phyloP scores from a whole-genome alignment of 2,797 vertebrate species.

The Muscicapa comitata region DNA sequence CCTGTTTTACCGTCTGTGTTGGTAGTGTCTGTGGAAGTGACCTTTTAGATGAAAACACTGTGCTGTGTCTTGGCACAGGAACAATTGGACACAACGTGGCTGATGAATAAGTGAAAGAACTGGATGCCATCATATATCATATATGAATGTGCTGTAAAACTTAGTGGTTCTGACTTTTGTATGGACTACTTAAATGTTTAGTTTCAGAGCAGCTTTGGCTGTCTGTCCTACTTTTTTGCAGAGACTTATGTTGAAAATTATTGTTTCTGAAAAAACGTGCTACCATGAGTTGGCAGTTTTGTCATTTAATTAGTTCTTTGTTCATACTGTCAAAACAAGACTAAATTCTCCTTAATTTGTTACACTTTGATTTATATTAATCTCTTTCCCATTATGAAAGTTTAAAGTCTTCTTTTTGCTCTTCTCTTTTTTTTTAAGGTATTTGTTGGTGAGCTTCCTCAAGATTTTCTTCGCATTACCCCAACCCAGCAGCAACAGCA shows the following conservation, averaged over 20 bases:
- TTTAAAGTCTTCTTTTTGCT: not conserved
- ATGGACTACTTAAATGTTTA: not conserved
- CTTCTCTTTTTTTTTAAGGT: constrained; percentile 74
- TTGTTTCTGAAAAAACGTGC: not conserved
- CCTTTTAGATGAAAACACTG: not conserved
- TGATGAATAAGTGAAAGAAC: not conserved
- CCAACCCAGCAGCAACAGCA: constrained; percentile 95
- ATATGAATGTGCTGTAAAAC: not conserved
- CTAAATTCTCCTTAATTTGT: not conserved
- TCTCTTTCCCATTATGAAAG: not conserved
- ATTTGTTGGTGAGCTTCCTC: constrained; percentile 91
- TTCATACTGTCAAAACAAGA: not conserved
- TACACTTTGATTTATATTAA: not conserved
- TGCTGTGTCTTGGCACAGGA: not conserved
- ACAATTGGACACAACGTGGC: accelerated
- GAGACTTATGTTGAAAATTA: not conserved
- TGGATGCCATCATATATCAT: not conserved
- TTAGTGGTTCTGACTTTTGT: not conserved
- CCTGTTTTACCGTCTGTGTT: not conserved
- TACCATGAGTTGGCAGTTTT: not conserved
- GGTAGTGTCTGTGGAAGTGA: not conserved
- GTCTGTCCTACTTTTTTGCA: not conserved
- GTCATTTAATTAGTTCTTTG: not conserved
- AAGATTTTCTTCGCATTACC: constrained; percentile 92
- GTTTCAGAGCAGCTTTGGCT: not conserved